Percentiles rank a stretch among this genome's conserved stretches.
These are phyloP conservation scores for Slavum lentiscoides DNA, from an alignment of 2,888 invertebrate genomes.

Conservation along the genomic window DNA sequence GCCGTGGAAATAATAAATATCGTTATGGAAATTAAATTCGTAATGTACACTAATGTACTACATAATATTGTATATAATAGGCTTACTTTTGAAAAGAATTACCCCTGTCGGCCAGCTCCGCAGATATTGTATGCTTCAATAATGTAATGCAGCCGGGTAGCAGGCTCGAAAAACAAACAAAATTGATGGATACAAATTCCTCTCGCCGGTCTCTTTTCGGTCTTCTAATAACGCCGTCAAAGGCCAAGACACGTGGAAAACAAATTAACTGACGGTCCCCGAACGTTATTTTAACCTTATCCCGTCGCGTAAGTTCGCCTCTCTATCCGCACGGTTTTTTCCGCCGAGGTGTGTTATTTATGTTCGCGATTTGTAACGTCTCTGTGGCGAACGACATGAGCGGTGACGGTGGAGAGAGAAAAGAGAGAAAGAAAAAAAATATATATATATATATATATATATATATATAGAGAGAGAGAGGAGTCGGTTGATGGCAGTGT, in stretches of 20 bases:
- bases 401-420: neutral
- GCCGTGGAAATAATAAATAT: too few species aligned
- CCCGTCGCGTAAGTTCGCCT: neutral
- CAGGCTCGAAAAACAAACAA: neutral
- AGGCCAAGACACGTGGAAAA: constrained; percentile 32
- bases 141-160: too few species aligned
- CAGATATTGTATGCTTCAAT: too few species aligned
- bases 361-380: constrained; percentile 44
- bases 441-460: neutral
- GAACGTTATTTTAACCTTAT: constrained; percentile 31
- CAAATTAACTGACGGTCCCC: constrained; percentile 37
- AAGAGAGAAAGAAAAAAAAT: neutral
- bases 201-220: neutral
- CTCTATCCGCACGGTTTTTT: neutral
- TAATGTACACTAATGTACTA: too few species aligned
- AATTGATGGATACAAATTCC: constrained; percentile 14
- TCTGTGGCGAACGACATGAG: constrained; percentile 9
- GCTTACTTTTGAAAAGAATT: too few species aligned
- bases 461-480: neutral
- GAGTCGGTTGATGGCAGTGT: too few species aligned
- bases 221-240: constrained; percentile 39
- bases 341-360: constrained; percentile 27
- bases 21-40: too few species aligned
- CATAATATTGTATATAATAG: too few species aligned
- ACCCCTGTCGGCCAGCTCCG: too few species aligned